These are phyloP conservation scores for Clanis bilineata DNA, from an alignment of 2,888 invertebrate genomes.

Conservation along the genomic window DNA sequence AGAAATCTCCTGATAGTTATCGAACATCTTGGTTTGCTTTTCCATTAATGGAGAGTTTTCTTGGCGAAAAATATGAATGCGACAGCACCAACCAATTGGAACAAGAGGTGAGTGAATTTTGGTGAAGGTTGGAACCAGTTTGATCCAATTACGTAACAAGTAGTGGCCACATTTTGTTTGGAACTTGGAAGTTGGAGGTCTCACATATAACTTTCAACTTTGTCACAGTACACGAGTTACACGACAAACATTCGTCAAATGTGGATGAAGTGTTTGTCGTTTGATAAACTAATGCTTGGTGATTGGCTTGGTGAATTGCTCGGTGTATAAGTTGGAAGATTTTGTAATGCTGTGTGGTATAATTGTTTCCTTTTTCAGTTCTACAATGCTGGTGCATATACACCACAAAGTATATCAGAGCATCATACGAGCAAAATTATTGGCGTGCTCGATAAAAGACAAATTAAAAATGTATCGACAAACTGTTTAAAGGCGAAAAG, in stretches of 20 bases:
- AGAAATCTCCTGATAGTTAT: conserved; percentile 45
- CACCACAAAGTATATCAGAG: conserved; percentile 35
- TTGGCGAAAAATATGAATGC: conserved; percentile 66
- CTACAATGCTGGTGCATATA: conserved; percentile 30
- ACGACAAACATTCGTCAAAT: conserved; percentile 11
- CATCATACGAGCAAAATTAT: conserved; percentile 29
- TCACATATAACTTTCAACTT: too few species aligned
- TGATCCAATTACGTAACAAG: conserved; percentile 39
- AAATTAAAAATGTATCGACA: conserved; percentile 4
- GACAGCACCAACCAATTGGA: conserved; percentile 59
- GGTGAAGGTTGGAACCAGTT: conserved; percentile 37
- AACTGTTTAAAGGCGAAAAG: conserved; percentile 20
- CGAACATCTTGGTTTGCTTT: conserved; percentile 70
- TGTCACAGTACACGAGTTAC: conserved; percentile 12
- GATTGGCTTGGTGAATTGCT: neutral
- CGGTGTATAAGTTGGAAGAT: neutral
- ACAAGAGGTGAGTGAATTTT: conserved; percentile 49
- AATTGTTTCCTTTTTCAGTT: conserved; percentile 29
- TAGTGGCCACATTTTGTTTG: conserved; percentile 21
- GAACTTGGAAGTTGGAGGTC: too few species aligned
- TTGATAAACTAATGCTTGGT: neutral
- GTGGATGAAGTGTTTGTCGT: neutral
- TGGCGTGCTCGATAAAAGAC: conserved; percentile 31
- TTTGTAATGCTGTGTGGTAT: neutral
- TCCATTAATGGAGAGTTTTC: conserved; percentile 69